Evolutionary conservation across 2,888 invertebrate genomes (phyloP), one percentile per base, ranked within the genome.

Genomic region (Gastrophysa polygoni): DNA sequence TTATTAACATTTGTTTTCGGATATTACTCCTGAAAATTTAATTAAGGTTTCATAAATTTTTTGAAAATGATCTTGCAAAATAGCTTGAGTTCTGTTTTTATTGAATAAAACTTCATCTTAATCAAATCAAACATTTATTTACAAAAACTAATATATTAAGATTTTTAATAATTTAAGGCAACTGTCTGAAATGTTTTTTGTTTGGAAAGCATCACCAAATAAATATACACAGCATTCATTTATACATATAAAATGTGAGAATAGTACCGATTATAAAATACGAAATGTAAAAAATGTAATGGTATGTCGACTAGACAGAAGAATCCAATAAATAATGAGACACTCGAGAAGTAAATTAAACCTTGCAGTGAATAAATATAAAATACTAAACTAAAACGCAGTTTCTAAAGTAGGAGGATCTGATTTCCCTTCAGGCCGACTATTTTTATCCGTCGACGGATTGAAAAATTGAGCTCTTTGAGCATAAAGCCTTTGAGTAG

Each of bases 381-480:
- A 44, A 51, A n/a, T 61, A 47, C 57, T 62, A 63, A 47, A 62
- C 60, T 78, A 81, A 75, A 88, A 87, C 64, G 88, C 87, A 63
- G 88, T 88, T 83, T 88, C 88, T 72, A 88, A 81, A 10, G 88
- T 85, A 47, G 84, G 83, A 14, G 86, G 85, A 46, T 80, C 56
- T 78, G 75, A 65, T 65, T 67, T 63, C 57, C 69, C 59, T 69
- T 68, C 72, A 70, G 57, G 44, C 28, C 51, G 34, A 43, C 60
- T 52, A 49, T 63, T 60, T 11, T 54, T 63, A 16, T 64, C 47
- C 10, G 59, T 44, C 58, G 62, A 59, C n/a, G 71, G 69, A 57
- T 69, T 73, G 68, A 88, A 86, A 76, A 88, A 88, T 77, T 87
- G 85, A 29, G 87, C 87, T 72, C 87, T 83, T 76, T 86, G 87